phyloP scores from a whole-genome alignment of 2,888 invertebrate species.

The Metalampra italica region DNA sequence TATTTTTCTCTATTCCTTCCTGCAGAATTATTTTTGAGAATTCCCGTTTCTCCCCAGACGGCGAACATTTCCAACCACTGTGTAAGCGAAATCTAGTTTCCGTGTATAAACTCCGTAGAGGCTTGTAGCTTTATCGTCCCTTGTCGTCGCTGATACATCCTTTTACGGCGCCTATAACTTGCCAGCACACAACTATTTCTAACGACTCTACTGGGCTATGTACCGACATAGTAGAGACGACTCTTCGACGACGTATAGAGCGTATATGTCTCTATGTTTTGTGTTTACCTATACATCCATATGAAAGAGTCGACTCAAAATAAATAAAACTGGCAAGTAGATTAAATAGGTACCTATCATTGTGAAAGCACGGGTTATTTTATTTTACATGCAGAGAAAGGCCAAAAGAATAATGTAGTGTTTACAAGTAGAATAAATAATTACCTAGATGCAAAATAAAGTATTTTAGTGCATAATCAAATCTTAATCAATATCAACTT shows the following conservation, averaged over 20 bases:
- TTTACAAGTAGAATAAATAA: too few relatives aligned
- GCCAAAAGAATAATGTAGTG: too few relatives aligned
- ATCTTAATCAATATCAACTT: too few relatives aligned
- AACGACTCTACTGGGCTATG: conserved; percentile 26
- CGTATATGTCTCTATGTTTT: too few relatives aligned
- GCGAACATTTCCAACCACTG: not conserved
- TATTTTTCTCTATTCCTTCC: too few relatives aligned
- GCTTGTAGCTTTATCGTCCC: conserved; percentile 54
- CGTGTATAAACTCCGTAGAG: conserved; percentile 40
- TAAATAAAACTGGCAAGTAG: not conserved
- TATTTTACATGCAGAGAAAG: too few relatives aligned
- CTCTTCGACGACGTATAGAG: not conserved
- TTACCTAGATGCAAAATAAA: too few relatives aligned
- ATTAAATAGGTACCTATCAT: too few relatives aligned
- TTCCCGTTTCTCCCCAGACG: too few relatives aligned
- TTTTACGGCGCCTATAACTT: conserved; percentile 55
- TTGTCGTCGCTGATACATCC: conserved; percentile 54
- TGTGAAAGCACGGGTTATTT: too few relatives aligned
- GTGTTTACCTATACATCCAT: too few relatives aligned
- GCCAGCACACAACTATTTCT: conserved; percentile 45
- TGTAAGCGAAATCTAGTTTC: conserved; percentile 35
- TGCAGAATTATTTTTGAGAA: not conserved
- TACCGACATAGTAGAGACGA: conserved; percentile 7
- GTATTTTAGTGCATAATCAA: too few relatives aligned
- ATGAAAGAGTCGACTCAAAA: not conserved